Conservation (phyloP, 2,113 vertebrate genomes). For the Lichenostomus cassidix region DNA sequence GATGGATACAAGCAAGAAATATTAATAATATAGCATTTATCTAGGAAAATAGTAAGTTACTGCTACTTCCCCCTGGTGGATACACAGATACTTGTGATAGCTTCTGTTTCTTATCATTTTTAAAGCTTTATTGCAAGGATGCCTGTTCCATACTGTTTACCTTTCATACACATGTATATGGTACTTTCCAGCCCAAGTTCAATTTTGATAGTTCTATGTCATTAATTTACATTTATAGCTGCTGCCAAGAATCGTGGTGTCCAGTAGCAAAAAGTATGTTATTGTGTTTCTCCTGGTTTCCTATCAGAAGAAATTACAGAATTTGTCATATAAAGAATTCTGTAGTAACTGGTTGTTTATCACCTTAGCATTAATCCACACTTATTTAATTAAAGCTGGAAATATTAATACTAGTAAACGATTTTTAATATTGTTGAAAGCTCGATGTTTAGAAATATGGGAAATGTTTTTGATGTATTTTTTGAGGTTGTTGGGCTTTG, state of each 20-base stretch:
- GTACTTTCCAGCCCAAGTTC: background rate
- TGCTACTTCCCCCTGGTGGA: background rate
- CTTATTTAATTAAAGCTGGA: background rate
- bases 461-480: rapidly evolving
- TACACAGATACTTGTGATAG: background rate
- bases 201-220: background rate
- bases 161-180: background rate
- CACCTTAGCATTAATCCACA: background rate
- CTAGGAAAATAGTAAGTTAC: background rate
- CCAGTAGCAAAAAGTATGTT: background rate
- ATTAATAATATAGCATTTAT: background rate
- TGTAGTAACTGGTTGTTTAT: background rate
- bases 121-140: background rate
- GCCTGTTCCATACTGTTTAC: background rate
- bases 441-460: background rate
- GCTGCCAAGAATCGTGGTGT: background rate
- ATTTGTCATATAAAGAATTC: background rate
- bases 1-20: background rate
- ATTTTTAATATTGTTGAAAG: background rate
- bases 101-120: background rate
- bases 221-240: background rate
- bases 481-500: background rate
- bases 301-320: rapidly evolving
- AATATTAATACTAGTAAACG: background rate
- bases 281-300: background rate